Conservation (phyloP, 2,797 vertebrate genomes). For the Okamejei kenojei region DNA sequence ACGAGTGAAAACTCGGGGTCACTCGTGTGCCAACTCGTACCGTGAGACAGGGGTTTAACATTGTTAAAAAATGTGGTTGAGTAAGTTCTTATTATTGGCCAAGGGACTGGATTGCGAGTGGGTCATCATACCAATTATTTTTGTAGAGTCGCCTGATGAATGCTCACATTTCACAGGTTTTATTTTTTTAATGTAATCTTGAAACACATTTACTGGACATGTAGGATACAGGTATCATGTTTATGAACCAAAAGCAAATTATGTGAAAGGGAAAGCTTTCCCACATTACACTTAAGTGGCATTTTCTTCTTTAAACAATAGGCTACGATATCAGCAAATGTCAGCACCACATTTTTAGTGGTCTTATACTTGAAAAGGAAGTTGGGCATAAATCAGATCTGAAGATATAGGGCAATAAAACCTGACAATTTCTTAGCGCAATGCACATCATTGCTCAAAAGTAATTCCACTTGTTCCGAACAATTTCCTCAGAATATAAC, state of each 20-base stretch:
- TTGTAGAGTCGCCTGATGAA: conserved; percentile 64
- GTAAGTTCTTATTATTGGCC: conserved; percentile 63
- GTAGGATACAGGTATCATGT: no score
- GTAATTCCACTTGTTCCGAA: conserved; percentile 32
- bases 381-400: conserved; percentile 22
- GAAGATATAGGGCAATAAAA: conserved; percentile 23
- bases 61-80: conserved; percentile 69
- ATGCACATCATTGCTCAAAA: conserved; percentile 32
- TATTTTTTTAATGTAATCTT: conserved; percentile 50
- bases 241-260: neutral
- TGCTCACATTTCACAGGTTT: conserved; percentile 60
- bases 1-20: no score
- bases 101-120: conserved; percentile 54
- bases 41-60: no score
- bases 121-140: conserved; percentile 64
- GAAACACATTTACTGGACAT: neutral
- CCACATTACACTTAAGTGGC: neutral
- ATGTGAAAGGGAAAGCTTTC: conserved; percentile 3
- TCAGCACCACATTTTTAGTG: conserved; percentile 8
- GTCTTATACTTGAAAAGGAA: neutral
- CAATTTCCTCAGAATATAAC: conserved; percentile 34
- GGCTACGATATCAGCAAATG: neutral
- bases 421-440: conserved; percentile 32
- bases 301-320: conserved; percentile 35
- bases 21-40: no score